These are phyloP conservation scores for Vidua macroura DNA, from an alignment of 2,113 vertebrate genomes.

Conservation along the genomic window DNA sequence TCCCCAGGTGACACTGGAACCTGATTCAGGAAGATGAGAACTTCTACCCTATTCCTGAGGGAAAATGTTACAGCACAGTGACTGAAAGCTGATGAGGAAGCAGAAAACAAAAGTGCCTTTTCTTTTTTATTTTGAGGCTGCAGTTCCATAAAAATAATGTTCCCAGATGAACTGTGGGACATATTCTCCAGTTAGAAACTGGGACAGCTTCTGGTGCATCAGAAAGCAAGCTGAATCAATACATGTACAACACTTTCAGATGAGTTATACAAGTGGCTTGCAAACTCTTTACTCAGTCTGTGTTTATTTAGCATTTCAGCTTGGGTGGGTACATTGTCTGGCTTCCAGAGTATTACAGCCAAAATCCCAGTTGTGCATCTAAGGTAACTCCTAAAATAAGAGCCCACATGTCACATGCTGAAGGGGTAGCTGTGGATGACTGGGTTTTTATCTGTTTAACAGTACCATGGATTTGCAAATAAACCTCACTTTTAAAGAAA, in stretches of 20 bases:
- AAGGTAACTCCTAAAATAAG: slow-evolving; percentile 57
- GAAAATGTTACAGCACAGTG: neutral
- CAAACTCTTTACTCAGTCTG: slow-evolving; percentile 41
- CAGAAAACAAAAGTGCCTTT: neutral
- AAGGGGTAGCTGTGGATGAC: slow-evolving; percentile 38
- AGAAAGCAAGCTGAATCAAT: slow-evolving; percentile 17
- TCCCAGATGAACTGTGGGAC: neutral
- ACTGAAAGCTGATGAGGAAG: neutral
- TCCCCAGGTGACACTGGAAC: neutral
- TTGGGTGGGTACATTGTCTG: slow-evolving; percentile 62
- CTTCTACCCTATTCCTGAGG: neutral
- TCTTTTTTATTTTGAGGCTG: neutral
- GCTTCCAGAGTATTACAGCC: slow-evolving; percentile 23
- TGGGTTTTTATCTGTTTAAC: slow-evolving; percentile 30
- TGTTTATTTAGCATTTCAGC: slow-evolving; percentile 59
- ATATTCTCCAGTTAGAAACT: neutral
- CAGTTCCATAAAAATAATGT: neutral
- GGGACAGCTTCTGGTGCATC: neutral
- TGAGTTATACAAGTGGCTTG: slow-evolving; percentile 59
- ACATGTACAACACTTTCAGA: slow-evolving; percentile 34
- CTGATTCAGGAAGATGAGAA: neutral
- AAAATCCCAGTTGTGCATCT: slow-evolving; percentile 55
- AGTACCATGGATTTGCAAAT: neutral
- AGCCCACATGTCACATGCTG: slow-evolving; percentile 44
- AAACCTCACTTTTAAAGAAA: slow-evolving; percentile 1